Evolutionary conservation across 2,888 invertebrate species (phyloP).

Genomic region (Podotricha telesiphe): DNA sequence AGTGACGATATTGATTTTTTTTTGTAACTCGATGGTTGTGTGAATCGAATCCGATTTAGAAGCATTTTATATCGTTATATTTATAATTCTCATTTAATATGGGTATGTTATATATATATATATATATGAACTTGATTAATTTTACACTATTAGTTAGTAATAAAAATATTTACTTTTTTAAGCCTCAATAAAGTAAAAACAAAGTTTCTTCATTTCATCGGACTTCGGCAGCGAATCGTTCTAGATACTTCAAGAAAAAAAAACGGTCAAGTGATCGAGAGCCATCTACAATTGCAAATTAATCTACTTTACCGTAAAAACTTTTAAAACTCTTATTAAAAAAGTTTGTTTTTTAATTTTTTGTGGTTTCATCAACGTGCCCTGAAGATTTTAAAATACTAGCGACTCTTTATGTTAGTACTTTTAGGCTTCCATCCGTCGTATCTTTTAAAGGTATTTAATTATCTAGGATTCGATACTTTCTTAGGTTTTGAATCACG

Average conservation of each 20-base stretch:
- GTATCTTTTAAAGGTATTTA: too few species aligned
- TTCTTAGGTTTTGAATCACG: too few species aligned
- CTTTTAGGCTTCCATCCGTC: too few species aligned
- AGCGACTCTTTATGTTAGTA: too few species aligned
- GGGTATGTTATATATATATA: too few species aligned
- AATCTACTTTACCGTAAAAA: constrained; percentile 39
- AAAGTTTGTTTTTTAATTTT: constrained; percentile 35
- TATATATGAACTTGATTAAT: too few species aligned
- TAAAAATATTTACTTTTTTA: not conserved
- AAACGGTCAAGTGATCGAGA: constrained; percentile 38
- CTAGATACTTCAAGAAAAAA: constrained; percentile 34
- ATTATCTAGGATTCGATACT: too few species aligned
- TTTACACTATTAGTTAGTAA: not conserved
- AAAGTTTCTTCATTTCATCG: constrained; percentile 42
- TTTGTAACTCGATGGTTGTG: too few species aligned
- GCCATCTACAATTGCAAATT: constrained; percentile 42
- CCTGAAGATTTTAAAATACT: not conserved
- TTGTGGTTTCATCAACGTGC: constrained; percentile 2
- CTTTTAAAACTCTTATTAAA: constrained; percentile 41
- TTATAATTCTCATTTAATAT: too few species aligned
- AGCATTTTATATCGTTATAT: too few species aligned
- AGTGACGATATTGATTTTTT: too few species aligned
- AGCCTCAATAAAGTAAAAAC: constrained; percentile 31
- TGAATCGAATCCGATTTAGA: not conserved
- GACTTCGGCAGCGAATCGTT: constrained; percentile 35